Conservation (phyloP, 2,888 invertebrate species). For the Schizaphis graminum region DNA sequence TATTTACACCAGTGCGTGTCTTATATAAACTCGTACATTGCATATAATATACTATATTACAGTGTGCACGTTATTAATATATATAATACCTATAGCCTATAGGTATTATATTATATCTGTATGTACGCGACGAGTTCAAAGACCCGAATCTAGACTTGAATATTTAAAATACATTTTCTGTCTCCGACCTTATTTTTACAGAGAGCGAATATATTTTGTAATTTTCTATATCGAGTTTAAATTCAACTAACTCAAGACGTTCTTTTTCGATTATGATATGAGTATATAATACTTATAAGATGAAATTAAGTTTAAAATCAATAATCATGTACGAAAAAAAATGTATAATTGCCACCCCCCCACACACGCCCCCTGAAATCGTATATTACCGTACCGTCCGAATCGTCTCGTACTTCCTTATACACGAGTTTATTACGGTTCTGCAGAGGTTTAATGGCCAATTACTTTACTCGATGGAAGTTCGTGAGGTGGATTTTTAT, state of each 20-base stretch:
- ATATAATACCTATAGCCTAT: not conserved
- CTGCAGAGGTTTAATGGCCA: conserved; percentile 56
- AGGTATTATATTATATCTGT: not conserved
- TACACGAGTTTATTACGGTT: conserved; percentile 39
- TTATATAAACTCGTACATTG: not conserved
- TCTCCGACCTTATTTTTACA: not conserved
- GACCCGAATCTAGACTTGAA: not conserved
- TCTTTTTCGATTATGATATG: not conserved
- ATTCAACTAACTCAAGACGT: not conserved
- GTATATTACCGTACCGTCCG: not conserved
- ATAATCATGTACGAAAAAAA: not conserved
- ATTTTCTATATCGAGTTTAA: not conserved
- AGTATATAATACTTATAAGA: not conserved
- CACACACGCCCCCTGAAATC: not conserved
- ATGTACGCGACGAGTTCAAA: not conserved
- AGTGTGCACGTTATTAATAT: not conserved
- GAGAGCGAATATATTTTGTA: not conserved
- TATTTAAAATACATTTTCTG: not conserved
- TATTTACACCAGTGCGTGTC: not conserved
- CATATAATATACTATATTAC: not conserved
- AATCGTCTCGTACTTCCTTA: not conserved
- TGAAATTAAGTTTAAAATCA: conserved; percentile 3
- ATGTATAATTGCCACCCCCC: not conserved
- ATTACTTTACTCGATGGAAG: conserved; percentile 56
- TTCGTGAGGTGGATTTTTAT: conserved; percentile 37